These are phyloP conservation scores for Dipodomys spectabilis DNA, from an alignment of 2,113 vertebrate genomes.

Conservation along the genomic window DNA sequence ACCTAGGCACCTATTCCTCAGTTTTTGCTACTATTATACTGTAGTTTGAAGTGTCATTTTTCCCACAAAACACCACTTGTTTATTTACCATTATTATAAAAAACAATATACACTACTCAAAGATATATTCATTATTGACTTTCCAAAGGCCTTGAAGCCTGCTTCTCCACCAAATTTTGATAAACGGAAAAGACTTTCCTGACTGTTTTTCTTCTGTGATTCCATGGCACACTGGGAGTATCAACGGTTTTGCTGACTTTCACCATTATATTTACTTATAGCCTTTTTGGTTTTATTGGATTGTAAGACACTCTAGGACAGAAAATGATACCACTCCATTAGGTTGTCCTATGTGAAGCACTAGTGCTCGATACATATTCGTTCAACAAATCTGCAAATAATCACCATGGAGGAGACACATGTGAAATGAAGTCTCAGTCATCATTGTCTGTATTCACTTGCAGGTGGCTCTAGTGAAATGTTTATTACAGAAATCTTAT, in stretches of 20 bases:
- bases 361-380: conserved; percentile 57
- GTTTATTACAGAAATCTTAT: conserved; percentile 11
- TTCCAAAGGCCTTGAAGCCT: not conserved
- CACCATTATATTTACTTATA: conserved; percentile 62
- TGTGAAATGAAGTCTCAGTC: not conserved
- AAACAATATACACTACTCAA: not conserved
- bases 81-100: not conserved
- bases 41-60: not conserved
- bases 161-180: conserved; percentile 14
- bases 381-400: conserved; percentile 66
- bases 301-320: conserved; percentile 36
- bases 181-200: not conserved
- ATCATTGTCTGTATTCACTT: not conserved
- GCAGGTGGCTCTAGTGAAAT: not conserved
- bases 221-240: not conserved
- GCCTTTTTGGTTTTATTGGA: conserved; percentile 30
- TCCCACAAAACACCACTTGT: not conserved
- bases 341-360: conserved; percentile 28
- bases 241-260: conserved; percentile 26
- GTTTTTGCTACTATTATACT: not conserved
- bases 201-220: not conserved
- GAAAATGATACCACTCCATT: conserved; percentile 60
- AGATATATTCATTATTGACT: not conserved
- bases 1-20: not conserved
- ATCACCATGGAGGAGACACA: not conserved